Conservation (phyloP, 53 echinoderm and acorn worm genomes). For the Astropecten irregularis region DNA sequence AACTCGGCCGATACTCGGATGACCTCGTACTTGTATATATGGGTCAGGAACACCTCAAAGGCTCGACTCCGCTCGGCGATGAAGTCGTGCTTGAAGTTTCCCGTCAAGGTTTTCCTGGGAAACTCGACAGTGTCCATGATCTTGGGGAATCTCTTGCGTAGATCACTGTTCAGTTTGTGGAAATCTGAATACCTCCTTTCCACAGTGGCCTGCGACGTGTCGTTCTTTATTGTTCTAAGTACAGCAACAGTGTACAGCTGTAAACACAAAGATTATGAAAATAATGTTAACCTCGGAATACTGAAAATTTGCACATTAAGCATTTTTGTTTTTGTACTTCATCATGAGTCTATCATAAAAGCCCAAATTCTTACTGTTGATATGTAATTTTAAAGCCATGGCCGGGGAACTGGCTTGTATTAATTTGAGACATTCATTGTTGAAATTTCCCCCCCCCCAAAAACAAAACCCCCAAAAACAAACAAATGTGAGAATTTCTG, state of each 20-base stretch:
- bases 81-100: slow-evolving; percentile 89
- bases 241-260: slow-evolving; percentile 93
- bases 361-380: no score
- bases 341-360: not conserved
- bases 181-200: slow-evolving; percentile 96
- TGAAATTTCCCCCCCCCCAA: no score
- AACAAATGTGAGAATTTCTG: no score
- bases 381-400: not conserved
- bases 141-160: slow-evolving; percentile 70
- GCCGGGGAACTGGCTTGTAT: no score
- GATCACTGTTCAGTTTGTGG: slow-evolving; percentile 69
- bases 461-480: no score
- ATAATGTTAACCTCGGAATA: not conserved
- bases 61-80: slow-evolving; percentile 96
- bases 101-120: slow-evolving; percentile 83
- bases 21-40: slow-evolving; percentile 71
- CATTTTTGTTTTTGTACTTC: not conserved
- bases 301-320: not conserved
- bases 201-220: slow-evolving; percentile 89
- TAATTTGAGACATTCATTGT: no score
- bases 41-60: slow-evolving; percentile 87
- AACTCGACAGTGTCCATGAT: slow-evolving; percentile 85
- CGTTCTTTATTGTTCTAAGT: slow-evolving; percentile 76
- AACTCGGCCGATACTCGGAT: slow-evolving; percentile 68
- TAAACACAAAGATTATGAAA: not conserved